Conservation (phyloP, 2,113 vertebrate species). For the Aleadryas rufinucha region DNA sequence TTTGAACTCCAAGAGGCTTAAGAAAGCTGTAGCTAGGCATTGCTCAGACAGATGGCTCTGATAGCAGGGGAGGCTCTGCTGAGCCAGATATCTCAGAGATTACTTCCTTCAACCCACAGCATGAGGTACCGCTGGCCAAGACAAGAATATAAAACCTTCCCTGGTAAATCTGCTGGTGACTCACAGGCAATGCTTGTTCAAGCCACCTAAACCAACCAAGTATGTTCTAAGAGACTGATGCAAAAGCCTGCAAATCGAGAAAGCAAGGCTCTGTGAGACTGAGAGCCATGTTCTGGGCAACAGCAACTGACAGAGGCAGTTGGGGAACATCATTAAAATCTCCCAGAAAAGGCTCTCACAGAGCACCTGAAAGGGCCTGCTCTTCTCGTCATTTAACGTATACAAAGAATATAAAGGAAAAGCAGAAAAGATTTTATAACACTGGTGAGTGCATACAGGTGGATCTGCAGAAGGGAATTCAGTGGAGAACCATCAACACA, state of each 20-base stretch:
- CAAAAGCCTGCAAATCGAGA: not conserved
- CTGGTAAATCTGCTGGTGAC: not conserved
- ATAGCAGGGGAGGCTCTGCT: constrained; percentile 19
- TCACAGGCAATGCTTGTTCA: not conserved
- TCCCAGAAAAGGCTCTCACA: not conserved
- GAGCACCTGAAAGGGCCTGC: not conserved
- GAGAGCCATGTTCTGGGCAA: not conserved
- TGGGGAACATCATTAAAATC: not conserved
- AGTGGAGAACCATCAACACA: not conserved
- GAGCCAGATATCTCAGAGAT: not conserved
- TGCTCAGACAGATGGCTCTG: constrained; percentile 34
- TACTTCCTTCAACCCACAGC: constrained; percentile 24
- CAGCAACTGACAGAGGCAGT: not conserved
- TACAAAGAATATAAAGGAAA: not conserved
- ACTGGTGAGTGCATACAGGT: fast-evolving
- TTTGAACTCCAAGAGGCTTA: not conserved
- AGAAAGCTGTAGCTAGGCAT: not conserved
- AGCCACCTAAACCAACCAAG: not conserved
- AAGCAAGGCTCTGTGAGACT: not conserved
- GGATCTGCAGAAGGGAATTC: not conserved
- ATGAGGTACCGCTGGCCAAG: not conserved
- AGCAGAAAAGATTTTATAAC: not conserved
- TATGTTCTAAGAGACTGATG: fast-evolving
- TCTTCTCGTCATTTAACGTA: not conserved
- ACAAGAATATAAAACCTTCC: not conserved